These are phyloP conservation scores for Caenorhabditis briggsae DNA, from an alignment of 1,140 invertebrate genomes.

Conservation along the genomic window DNA sequence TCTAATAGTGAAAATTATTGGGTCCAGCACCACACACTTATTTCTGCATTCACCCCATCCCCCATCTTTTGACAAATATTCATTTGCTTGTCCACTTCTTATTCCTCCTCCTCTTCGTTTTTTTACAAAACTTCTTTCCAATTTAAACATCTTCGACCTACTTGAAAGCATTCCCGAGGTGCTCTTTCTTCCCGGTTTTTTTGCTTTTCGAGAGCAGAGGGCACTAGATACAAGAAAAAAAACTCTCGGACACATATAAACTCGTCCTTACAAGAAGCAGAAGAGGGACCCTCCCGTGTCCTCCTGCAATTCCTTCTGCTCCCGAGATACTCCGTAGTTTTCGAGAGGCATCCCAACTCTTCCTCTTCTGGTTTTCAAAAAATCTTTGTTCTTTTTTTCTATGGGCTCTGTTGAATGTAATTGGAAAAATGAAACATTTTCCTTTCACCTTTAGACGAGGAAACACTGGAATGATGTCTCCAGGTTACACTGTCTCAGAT, in stretches of 20 bases:
- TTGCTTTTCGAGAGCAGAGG: constrained; percentile 5
- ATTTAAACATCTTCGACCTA: constrained; percentile 52
- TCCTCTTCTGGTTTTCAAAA: constrained; percentile 21
- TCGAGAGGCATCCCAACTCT: constrained; percentile 32
- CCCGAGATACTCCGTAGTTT: constrained; percentile 21
- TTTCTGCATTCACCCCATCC: not conserved
- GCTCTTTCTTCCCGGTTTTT: not conserved
- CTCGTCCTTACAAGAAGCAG: constrained; percentile 28
- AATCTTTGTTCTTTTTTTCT: constrained; percentile 35
- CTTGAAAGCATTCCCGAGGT: constrained; percentile 49
- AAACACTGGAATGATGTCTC: not conserved
- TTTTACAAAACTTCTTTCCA: constrained; percentile 51
- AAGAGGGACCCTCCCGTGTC: not conserved
- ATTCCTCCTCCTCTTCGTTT: not conserved
- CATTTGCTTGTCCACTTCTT: no score
- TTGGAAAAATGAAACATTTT: constrained; percentile 33
- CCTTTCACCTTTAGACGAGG: not conserved
- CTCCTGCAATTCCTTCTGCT: constrained; percentile 41
- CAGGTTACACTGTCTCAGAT: constrained; percentile 1
- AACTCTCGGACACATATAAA: constrained; percentile 54
- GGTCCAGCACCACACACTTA: not conserved
- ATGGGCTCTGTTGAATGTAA: not conserved
- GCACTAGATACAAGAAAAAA: constrained; percentile 54
- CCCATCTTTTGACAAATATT: no score
- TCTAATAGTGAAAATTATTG: constrained; percentile 16